phyloP scores from a whole-genome alignment of 2,113 vertebrate genomes.

The Pheucticus melanocephalus region DNA sequence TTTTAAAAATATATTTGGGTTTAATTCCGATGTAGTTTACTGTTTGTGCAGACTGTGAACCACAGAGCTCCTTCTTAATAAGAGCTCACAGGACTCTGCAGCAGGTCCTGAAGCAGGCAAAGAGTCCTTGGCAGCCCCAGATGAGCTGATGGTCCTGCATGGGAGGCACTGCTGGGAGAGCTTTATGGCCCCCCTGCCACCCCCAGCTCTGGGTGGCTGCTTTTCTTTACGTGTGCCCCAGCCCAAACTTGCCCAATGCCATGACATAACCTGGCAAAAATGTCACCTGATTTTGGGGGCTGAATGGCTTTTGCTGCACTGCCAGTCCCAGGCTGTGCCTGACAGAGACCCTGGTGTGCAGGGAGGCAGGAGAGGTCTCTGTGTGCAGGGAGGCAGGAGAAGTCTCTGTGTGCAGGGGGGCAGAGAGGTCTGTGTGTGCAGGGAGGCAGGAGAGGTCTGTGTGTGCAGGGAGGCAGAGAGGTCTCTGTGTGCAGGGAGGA shows the following conservation, averaged over 20 bases:
- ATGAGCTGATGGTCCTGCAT: not conserved
- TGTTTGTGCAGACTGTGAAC: not conserved
- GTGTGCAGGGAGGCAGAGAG: no score
- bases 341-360: not conserved
- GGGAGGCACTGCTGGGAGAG: not conserved
- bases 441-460: not conserved
- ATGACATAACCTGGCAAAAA: slow-evolving; percentile 28
- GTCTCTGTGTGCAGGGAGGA: no score
- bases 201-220: not conserved
- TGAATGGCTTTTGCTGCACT: slow-evolving; percentile 22
- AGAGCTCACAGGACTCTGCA: not conserved
- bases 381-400: not conserved
- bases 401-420: not conserved
- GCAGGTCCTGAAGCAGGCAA: not conserved
- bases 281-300: not conserved
- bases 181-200: slow-evolving; percentile 2
- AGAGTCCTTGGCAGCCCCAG: not conserved
- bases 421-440: not conserved
- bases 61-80: slow-evolving; percentile 16
- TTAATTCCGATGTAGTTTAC: not conserved
- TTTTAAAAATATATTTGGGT: slow-evolving; percentile 5
- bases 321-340: not conserved
- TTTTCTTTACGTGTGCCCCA: not conserved
- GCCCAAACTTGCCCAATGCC: not conserved
- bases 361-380: not conserved